Evolutionary conservation across 35 echinoderm and acorn worm genomes (phyloP), one percentile per base, ranked within the genome.

Genomic region (Ophiothrix spiculata): DNA sequence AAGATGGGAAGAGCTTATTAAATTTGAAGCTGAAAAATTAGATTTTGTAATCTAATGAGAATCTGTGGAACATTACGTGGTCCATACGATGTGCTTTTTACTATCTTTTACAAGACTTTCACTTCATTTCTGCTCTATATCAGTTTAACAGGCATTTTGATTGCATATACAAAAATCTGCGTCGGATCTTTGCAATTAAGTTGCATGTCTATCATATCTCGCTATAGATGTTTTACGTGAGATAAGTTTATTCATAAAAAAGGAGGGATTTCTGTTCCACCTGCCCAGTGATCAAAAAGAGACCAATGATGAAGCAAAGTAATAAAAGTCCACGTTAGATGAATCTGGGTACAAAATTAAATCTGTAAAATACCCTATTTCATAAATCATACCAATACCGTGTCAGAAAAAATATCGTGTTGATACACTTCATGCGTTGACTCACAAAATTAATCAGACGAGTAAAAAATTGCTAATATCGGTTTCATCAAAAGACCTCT

Each of bases 11-110:
- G 81, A 36, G 54, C 81, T 84, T 84, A 84, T 84, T 84, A 84
- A 84, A 84, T 84, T 84, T 84, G 49, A 84, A 84, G 81, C 81
- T 56, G 37, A 84, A 84, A 84, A 84, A 84, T 84, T 84, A 84
- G 81, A 84, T 84, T 84, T 84, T 84, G 32, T 35, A 36, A 56
- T 54, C 81, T 84, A 84, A 84, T 84, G 81, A 84, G 81, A 84
- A 74, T 84, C 54, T 37, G 13, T 54, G 46, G 81, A 31, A 60
- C 63, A 84, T 84, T 84, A 84, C 45, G 81, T 64, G 81, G 46
- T 42, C 80, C 32, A 33, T 32, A 15, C 31, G 80, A 32, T 56
- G 54, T 25, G 35, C 81, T 69, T 15, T n/a, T 69, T 12, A n/a
- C 60, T 69, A 15, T 69, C 25, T 28, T 28, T 28, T n/a, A 69